These are phyloP conservation scores for Chaetops frenatus DNA, from an alignment of 2,113 vertebrate species.

Conservation along the genomic window DNA sequence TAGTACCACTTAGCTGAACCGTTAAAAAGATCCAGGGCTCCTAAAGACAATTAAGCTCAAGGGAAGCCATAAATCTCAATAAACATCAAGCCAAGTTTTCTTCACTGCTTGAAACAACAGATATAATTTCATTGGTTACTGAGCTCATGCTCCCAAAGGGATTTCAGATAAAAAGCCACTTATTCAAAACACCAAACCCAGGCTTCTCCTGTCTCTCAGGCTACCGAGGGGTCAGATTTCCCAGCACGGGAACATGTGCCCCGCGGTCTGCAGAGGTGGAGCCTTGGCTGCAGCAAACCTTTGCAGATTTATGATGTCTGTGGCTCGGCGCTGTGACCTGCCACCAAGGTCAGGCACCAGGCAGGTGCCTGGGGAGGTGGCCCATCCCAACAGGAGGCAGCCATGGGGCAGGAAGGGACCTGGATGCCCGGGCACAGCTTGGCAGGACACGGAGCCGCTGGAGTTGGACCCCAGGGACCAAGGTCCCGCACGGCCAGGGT, in stretches of 20 bases:
- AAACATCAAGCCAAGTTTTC: conserved; percentile 65
- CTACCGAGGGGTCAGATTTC: conserved; percentile 53
- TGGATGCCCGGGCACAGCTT: background rate
- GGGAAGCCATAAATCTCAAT: conserved; percentile 76
- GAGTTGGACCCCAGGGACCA: background rate
- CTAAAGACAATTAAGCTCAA: conserved; percentile 69
- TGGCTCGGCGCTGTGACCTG: background rate
- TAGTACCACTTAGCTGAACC: conserved; percentile 62
- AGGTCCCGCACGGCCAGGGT: background rate
- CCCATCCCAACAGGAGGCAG: rapidly evolving
- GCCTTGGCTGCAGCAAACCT: background rate
- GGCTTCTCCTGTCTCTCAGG: conserved; percentile 46
- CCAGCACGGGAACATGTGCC: conserved; percentile 8
- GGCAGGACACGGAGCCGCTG: background rate
- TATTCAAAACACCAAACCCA: conserved; percentile 62
- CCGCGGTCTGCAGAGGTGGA: background rate
- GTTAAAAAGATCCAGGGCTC: conserved; percentile 67
- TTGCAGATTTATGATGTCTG: conserved; percentile 13
- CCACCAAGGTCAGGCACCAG: background rate
- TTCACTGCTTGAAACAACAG: conserved; percentile 73
- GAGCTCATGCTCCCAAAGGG: conserved; percentile 71
- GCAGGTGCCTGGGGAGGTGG: background rate
- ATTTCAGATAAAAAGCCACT: conserved; percentile 73
- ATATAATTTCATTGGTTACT: conserved; percentile 68
- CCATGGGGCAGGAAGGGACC: background rate